Conservation (phyloP, 1,140 invertebrate species). For the Aplysia californica region DNA sequence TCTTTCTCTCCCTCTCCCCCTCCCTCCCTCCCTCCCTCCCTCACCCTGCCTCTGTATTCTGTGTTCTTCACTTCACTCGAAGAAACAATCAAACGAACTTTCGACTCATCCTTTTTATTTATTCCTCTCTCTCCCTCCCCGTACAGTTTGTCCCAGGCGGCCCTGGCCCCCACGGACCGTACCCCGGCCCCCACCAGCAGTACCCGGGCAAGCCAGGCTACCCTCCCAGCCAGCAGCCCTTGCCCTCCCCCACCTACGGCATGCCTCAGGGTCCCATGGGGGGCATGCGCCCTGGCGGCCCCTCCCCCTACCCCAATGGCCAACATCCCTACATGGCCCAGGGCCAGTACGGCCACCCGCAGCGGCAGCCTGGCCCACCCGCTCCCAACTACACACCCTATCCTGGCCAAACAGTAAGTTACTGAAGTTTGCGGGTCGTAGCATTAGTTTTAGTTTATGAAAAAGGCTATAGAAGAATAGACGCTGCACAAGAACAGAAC, state of each 20-base stretch:
- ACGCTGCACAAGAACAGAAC: too few relatives aligned
- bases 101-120: too few relatives aligned
- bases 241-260: constrained; percentile 62
- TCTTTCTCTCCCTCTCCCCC: too few relatives aligned
- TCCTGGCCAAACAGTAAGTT: constrained; percentile 35
- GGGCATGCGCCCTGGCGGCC: constrained; percentile 50
- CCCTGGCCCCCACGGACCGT: constrained; percentile 40
- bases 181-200: constrained; percentile 39
- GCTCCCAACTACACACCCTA: constrained; percentile 44
- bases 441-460: too few relatives aligned
- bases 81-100: too few relatives aligned
- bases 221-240: constrained; percentile 60
- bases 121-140: too few relatives aligned
- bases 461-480: too few relatives aligned
- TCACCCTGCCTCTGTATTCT: too few relatives aligned
- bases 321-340: constrained; percentile 55
- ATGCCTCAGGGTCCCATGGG: constrained; percentile 56
- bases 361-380: constrained; percentile 29
- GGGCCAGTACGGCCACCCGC: constrained; percentile 47
- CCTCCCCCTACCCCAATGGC: constrained; percentile 50
- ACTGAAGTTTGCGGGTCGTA: too few relatives aligned
- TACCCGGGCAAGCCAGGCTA: constrained; percentile 55
- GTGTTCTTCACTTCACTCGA: too few relatives aligned
- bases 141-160: constrained; percentile 35
- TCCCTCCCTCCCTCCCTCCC: too few relatives aligned